Base-by-base conservation (phyloP, 2,888 invertebrate species). In the Eupithecia inturbata region DNA sequence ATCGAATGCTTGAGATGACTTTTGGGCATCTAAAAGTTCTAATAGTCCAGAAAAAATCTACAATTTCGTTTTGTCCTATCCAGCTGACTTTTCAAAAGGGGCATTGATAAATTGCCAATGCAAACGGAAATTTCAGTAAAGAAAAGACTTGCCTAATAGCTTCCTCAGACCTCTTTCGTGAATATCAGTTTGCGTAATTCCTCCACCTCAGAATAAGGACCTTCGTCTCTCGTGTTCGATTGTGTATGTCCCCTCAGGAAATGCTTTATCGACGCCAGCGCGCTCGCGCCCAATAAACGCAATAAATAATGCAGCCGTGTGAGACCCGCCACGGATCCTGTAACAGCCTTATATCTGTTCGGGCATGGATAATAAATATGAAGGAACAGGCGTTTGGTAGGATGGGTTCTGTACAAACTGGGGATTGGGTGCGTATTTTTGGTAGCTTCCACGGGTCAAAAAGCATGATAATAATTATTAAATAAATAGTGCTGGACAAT, bases 271-370 rank as follows among this genome's bases (percentile, higher is more conserved):
- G 70, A 71, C 82, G 83, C 85, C 82, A 81, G 80, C 81, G 85
- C 77, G 83, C 57, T 57, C 57, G 57, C 57, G 57, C 57, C 89
- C 92, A 92, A 92, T 93, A 92, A 91, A 90, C 83, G 88, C 86
- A 82, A 90, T 93, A 92, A 93, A 94, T 92, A 91, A 92, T 89
- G 88, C 82, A 78, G 87, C 88, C 92, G 92, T 91, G 92, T 92
- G 92, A 91, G 90, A 86, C 89, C 87, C 88, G 88, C 88, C 89
- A 88, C 87, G 87, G 87, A 88, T 88, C 87, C 89, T 84, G 87
- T 87, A 90, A 90, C 89, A 86, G 85, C 85, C 85, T 82, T 89
- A 85, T 89, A 90, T 91, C 88, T 85, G 89, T 86, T 88, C 84
- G 83, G 87, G 85, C 82, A 82, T 82, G 73, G 83, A 86, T 87